A percentile compares a stretch with the other conserved stretches of the same genome.
Conservation (phyloP, 2,888 invertebrate species). For the Pammene fasciana region DNA sequence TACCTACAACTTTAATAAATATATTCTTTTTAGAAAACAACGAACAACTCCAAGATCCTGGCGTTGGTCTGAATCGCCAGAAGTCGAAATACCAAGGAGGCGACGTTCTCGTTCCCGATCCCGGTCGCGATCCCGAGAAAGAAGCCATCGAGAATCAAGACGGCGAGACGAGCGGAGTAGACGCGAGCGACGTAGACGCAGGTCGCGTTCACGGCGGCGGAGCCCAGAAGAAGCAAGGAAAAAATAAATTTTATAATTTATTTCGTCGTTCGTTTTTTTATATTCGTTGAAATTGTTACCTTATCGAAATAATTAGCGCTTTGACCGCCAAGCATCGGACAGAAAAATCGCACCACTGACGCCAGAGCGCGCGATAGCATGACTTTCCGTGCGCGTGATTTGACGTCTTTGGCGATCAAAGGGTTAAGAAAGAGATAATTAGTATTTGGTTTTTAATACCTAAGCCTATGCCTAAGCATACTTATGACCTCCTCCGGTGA, state of each 20-base stretch:
- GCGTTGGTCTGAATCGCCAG: slow-evolving; percentile 92
- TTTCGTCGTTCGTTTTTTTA: not conserved
- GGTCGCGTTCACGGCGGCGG: slow-evolving; percentile 23
- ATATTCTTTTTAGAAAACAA: slow-evolving; percentile 49
- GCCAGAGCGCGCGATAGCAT: no score
- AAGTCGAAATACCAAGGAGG: slow-evolving; percentile 62
- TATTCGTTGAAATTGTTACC: no score
- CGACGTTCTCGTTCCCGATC: slow-evolving; percentile 45
- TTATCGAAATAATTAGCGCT: no score
- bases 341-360: no score
- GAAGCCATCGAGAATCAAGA: slow-evolving; percentile 44
- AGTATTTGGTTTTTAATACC: no score
- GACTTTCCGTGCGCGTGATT: no score
- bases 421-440: no score
- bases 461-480: no score
- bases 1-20: not conserved
- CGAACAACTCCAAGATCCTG: slow-evolving; percentile 72
- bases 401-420: no score
- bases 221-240: slow-evolving; percentile 14
- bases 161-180: slow-evolving; percentile 41
- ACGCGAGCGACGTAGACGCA: slow-evolving; percentile 9
- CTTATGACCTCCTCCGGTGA: no score
- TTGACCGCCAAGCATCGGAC: no score
- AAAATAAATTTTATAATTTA: slow-evolving; percentile 6
- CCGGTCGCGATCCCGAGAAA: slow-evolving; percentile 45